A percentile compares a stretch with the other conserved stretches of the same genome.
Evolutionary conservation across 2,113 vertebrate genomes (phyloP).

Genomic region (Chaenocephalus aceratus): DNA sequence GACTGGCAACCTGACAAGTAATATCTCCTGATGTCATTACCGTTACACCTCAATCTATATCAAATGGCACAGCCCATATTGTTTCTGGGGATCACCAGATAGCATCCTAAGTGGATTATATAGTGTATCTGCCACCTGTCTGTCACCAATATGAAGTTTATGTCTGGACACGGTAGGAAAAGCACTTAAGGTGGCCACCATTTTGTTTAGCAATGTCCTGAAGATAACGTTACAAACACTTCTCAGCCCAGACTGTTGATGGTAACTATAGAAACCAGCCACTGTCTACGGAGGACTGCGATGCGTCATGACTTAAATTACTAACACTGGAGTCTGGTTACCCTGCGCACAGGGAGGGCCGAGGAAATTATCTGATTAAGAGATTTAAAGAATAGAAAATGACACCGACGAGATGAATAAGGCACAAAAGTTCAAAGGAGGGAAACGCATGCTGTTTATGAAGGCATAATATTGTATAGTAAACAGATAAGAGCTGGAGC

Average conservation of each 20-base stretch:
- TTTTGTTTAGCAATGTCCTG: constrained; percentile 59
- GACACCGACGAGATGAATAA: constrained; percentile 2
- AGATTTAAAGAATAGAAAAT: constrained; percentile 37
- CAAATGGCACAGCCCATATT: constrained; percentile 8
- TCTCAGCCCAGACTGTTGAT: constrained; percentile 69
- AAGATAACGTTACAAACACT: constrained; percentile 63
- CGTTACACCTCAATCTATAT: constrained; percentile 14
- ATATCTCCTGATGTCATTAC: background rate
- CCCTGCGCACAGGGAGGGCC: constrained; percentile 24
- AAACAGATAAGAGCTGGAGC: background rate
- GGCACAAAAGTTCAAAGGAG: background rate
- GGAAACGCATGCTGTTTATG: background rate
- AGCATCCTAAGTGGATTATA: constrained; percentile 17
- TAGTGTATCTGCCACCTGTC: constrained; percentile 45
- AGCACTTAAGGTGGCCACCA: constrained; percentile 36
- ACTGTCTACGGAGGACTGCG: constrained; percentile 58
- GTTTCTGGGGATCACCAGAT: background rate
- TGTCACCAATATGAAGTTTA: constrained; percentile 35
- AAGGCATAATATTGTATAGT: background rate
- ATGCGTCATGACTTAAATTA: constrained; percentile 74
- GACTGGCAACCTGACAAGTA: background rate
- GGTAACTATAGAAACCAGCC: constrained; percentile 73
- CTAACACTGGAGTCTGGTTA: constrained; percentile 72
- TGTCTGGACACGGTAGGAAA: constrained; percentile 16
- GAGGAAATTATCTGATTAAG: constrained; percentile 55